Conservation (phyloP, 2,797 vertebrate species). For the Peromyscus melanophrys region DNA sequence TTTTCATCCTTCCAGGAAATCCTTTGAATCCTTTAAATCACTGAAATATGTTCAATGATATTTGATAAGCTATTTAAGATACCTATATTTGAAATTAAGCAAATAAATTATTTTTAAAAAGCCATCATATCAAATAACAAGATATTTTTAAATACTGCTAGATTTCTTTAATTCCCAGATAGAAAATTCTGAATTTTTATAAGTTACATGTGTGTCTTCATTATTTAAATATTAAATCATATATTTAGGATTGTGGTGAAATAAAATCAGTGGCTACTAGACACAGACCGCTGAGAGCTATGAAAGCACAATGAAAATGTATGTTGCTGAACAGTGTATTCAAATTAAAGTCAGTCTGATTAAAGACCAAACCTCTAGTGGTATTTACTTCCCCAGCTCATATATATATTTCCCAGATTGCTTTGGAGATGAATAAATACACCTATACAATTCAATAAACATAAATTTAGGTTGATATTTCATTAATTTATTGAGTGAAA, state of each 20-base stretch:
- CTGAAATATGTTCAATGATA: neutral
- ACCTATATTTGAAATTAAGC: neutral
- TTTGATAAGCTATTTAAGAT: conserved; percentile 51
- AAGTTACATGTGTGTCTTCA: neutral
- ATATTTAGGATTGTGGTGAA: conserved; percentile 36
- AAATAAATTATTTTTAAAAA: conserved; percentile 4
- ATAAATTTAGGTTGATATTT: neutral
- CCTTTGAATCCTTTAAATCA: neutral
- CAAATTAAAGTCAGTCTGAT: neutral
- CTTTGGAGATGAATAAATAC: neutral
- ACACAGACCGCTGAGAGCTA: neutral
- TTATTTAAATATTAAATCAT: conserved; percentile 32
- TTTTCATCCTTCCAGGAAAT: conserved; percentile 17
- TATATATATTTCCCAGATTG: conserved; percentile 9
- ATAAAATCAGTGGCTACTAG: neutral
- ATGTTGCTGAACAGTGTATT: neutral
- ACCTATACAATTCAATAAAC: neutral
- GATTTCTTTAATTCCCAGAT: conserved; percentile 17
- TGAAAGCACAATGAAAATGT: neutral
- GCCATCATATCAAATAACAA: neutral
- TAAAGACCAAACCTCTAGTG: neutral
- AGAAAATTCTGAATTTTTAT: conserved; percentile 35
- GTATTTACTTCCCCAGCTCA: neutral
- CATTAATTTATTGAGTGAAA: neutral
- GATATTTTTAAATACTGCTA: neutral